Evolutionary conservation across 2,888 invertebrate species (phyloP), one percentile per base, ranked within the genome.

Genomic region (Mesorhabditis spiculigera): DNA sequence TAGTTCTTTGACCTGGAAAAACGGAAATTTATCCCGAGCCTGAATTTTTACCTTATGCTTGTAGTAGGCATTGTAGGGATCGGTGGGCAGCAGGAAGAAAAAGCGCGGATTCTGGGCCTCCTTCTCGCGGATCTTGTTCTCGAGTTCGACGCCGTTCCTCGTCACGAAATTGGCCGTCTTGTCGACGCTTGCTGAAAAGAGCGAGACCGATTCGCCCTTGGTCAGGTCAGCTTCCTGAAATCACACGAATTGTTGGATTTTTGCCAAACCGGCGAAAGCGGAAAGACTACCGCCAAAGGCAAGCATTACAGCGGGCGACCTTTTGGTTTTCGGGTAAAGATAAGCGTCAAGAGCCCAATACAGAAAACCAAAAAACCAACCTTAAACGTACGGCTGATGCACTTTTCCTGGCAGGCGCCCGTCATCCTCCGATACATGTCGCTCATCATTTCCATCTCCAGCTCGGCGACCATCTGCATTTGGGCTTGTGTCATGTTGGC

Each of bases 81-180:
- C 98, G 0, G 94, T 94, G 5, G 91, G 90, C 86, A 93, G 95
- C 73, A 99, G 90, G 86, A 99, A 99, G 88, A 97, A 97, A 87
- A 99, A 99, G 87, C 97, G 97, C 1, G 96, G 93, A 87, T 99
- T 99, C 66, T 94, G 94, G 73, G 95, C 89, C 88, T 99, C 98
- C 89, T 97, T 98, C 87, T 96, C 95, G 67, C 95, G 90, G 87
- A 99, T 98, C 76, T 96, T 90, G 4, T 94, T 93, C 87, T 99
- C 98, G 88, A 99, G 99, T 86, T 98, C 98, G 0, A 96, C 95
- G 73, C 89, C 98, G 90, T 98, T 98, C 86, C 97, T 91, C 16
- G 98, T 98, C 4, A 99, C 98, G 86, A 98, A 99, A 88, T 93
- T 94, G 4, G 98, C 98, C 82, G 98, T 99, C 89, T 98, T 98